Evolutionary conservation across 1,140 invertebrate genomes (phyloP), one percentile per base, ranked within the genome.

Genomic region (Papilio helenus): DNA sequence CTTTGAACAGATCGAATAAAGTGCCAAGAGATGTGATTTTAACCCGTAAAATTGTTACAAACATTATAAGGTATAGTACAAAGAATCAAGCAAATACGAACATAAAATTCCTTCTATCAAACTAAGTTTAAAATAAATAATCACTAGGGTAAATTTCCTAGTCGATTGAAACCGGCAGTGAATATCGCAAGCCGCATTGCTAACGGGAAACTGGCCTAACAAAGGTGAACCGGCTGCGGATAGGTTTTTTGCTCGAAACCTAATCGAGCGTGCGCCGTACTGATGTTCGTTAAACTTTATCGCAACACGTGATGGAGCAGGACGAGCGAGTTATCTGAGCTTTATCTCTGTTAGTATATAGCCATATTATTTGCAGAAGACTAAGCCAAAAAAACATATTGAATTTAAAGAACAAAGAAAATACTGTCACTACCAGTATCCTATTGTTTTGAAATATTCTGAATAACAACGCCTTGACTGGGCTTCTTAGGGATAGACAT

Each of bases 191-290:
- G 72, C 72, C 72, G 72, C 72, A 46, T 18, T 73, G 39, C 72
- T 73, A 73, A 73, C 72, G 72, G 72, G 72, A 73, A 73, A 74
- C 72, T 74, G 18, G 44, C 44, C 20, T 74, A 74, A 74, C 72
- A 74, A 74, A 74, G 72, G 72, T 74, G 72, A 74, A 74, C 72
- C 72, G 72, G 72, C 72, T 74, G n/a, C 23, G 39, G 42, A 44
- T 23, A 74, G 42, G 72, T 44, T 74, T 74, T 74, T 74, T 74
- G 26, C 61, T 29, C 61, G 61, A 68, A 29, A 68, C 23, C 61
- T 68, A 68, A 68, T 68, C 61, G 26, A 68, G 61, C 61, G 61
- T 68, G 26, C 61, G 23, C 26, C 61, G 14, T 68, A 68, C 61
- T 68, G 23, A 29, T 68, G 61, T 34, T 68, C 61, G 34, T 68